Evolutionary conservation across 2,113 vertebrate genomes (phyloP).

Genomic region (Rana temporaria): DNA sequence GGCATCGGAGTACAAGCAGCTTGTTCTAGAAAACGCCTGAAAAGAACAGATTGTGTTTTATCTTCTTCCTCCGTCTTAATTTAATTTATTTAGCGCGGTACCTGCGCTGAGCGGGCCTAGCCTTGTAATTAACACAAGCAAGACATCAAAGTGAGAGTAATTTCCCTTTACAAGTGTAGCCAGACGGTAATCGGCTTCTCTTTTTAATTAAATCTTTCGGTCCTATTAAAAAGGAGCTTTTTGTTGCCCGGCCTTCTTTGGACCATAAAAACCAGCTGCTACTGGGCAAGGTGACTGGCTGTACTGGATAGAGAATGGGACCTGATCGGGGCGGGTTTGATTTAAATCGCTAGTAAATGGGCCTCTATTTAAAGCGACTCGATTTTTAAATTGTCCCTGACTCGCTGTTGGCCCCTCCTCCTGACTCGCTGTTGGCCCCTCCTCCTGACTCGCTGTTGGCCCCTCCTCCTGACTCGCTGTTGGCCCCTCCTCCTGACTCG

Average conservation of each 20-base stretch:
- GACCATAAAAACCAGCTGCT: neutral
- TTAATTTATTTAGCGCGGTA: neutral
- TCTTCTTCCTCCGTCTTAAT: slow-evolving; percentile 22
- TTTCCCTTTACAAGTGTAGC: slow-evolving; percentile 11
- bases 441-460: too few species aligned
- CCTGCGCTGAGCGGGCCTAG: neutral
- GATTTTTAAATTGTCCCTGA: too few species aligned
- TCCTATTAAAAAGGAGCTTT: neutral
- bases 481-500: too few species aligned
- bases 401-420: too few species aligned
- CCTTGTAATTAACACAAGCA: slow-evolving; percentile 27
- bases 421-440: too few species aligned
- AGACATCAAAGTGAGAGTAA: slow-evolving; percentile 28
- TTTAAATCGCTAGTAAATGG: too few species aligned
- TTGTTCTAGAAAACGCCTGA: slow-evolving; percentile 24
- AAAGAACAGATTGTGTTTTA: slow-evolving; percentile 13
- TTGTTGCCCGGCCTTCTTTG: neutral
- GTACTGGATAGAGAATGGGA: too few species aligned
- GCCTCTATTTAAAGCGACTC: too few species aligned
- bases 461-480: too few species aligned
- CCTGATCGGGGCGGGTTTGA: too few species aligned
- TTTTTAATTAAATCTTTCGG: slow-evolving; percentile 27
- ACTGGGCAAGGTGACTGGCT: too few species aligned
- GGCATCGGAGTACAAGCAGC: slow-evolving; percentile 2
- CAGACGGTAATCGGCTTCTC: slow-evolving; percentile 25